Base-by-base conservation (phyloP, 2,113 vertebrate species). In the Brachypteracias leptosomus region DNA sequence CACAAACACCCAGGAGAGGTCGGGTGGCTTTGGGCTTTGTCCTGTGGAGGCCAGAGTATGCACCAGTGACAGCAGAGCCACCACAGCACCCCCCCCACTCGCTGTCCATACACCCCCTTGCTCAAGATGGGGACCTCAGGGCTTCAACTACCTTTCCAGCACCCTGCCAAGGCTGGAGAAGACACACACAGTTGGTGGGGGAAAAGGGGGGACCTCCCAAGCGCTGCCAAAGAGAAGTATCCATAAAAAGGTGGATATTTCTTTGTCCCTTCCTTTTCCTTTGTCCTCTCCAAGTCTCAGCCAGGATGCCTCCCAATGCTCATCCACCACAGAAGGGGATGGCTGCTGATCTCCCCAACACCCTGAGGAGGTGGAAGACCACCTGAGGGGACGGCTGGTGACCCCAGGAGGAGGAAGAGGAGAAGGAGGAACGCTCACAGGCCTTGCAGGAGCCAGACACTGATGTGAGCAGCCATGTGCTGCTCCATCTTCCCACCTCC, bases 221-320 rank as follows among this genome's bases (percentile, higher is more conserved):
- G 57, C 2, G 0, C 54, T 46, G 65, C 36, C 79, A 33, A 67
- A 36, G 84, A 49, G 49, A 71, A 72, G 42, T 1, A 0, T 38
- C 49, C 26, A 21, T 61, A 13, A 36, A 55, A 73, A 35, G 12
- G 16, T 20, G 2, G 77, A 74, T 0, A 0, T 38, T 83, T 46
- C 61, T 80, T 46, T 14, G 22, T 36, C 25, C 26, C 12, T 11
- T 5, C 3, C 0, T 35, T 81, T 49, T 35, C 70, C 54, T 82
- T 54, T 19, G 28, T 35, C 28, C n/a, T 10, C 13, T 5, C 2
- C 11, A 0, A 15, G 22, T 25, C 44, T 82, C 0, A 0, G 46
- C 13, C 74, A 44, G 57, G 26, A 75, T 31, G 13, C 10, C 16
- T 70, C 70, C 42, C 13, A 9, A 3, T 29, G 25, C 31, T 57